Percentiles rank a stretch among this genome's conserved stretches.
phyloP scores from a whole-genome alignment of 2,888 invertebrate species.

The Lasioglossum vierecki region DNA sequence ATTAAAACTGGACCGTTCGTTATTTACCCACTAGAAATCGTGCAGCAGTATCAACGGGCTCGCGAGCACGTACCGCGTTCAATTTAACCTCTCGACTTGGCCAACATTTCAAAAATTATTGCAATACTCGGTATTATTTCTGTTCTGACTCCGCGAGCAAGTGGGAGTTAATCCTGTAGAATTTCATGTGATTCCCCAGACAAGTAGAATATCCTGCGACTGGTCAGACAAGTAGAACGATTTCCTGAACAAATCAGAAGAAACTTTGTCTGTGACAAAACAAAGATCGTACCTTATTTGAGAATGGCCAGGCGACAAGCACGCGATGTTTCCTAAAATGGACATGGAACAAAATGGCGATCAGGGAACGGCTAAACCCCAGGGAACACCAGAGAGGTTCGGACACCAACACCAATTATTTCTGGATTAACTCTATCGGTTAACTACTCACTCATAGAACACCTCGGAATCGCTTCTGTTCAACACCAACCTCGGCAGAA shows the following conservation, averaged over 20 bases:
- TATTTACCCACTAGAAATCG: background rate
- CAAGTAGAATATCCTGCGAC: background rate
- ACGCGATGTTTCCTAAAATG: background rate
- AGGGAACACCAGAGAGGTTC: too few relatives aligned
- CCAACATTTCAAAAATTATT: background rate
- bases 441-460: constrained; percentile 86
- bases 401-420: constrained; percentile 1
- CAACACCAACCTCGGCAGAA: constrained; percentile 90
- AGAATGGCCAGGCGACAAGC: background rate
- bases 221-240: background rate
- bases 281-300: background rate
- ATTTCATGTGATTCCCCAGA: background rate
- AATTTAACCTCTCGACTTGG: background rate
- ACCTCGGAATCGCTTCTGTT: constrained; percentile 91
- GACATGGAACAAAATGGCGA: background rate
- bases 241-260: background rate
- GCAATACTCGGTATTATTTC: background rate
- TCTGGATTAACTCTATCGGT: constrained; percentile 41
- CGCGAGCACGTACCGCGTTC: background rate
- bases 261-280: background rate
- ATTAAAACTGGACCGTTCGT: background rate
- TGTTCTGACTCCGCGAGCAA: background rate
- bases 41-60: background rate
- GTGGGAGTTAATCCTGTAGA: background rate
- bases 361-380: too few relatives aligned